Evolutionary conservation across 2,113 vertebrate genomes (phyloP).

Genomic region (Gnathonemus longibarbis): DNA sequence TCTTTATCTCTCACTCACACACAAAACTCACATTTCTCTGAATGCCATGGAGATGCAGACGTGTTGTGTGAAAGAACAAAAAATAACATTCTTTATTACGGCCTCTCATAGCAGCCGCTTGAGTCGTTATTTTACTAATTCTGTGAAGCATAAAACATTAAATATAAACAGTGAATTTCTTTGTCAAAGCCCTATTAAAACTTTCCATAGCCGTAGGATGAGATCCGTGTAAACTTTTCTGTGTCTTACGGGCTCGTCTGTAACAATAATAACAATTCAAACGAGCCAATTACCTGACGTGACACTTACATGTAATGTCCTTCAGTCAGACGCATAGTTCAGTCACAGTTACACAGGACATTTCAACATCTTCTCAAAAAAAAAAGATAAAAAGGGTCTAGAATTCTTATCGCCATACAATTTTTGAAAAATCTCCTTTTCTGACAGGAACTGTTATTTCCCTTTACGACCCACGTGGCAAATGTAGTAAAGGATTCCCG

Average conservation of each 20-base stretch:
- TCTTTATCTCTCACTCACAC: neutral
- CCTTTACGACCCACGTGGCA: neutral
- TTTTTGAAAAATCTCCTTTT: neutral
- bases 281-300: neutral
- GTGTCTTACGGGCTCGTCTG: neutral
- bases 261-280: neutral
- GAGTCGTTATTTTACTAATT: neutral
- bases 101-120: neutral
- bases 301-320: neutral
- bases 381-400: neutral
- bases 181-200: neutral
- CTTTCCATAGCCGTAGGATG: neutral
- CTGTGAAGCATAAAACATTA: neutral
- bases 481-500: neutral
- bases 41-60: neutral
- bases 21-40: neutral
- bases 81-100: neutral
- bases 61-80: neutral
- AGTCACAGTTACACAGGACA: neutral
- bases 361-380: neutral
- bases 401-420: neutral
- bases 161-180: neutral
- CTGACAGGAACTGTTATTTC: neutral
- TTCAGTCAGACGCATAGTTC: neutral
- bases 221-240: neutral